Conservation (phyloP, 2,888 invertebrate species). For the Frankliniella intonsa region DNA sequence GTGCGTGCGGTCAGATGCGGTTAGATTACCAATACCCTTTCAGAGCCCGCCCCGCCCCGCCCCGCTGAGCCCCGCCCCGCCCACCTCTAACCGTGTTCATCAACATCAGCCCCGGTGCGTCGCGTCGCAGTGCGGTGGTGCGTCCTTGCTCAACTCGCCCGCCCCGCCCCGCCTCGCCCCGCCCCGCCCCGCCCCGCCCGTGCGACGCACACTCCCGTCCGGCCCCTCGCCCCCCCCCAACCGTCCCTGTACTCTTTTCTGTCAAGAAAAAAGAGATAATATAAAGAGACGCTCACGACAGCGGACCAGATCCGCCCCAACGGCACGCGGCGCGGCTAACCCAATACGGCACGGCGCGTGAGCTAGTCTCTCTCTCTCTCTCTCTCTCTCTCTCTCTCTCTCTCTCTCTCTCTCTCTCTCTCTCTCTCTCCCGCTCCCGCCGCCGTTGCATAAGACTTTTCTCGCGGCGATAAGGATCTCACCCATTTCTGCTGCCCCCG, state of each 20-base stretch:
- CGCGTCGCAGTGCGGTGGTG: not conserved
- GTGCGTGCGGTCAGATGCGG: conserved; percentile 1
- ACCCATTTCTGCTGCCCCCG: not conserved
- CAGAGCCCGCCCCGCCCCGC: not conserved
- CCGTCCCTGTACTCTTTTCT: too few species aligned
- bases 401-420: not conserved
- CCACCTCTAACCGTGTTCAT: not conserved
- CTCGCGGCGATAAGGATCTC: not conserved
- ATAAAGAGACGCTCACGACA: too few species aligned
- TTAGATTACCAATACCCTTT: conserved; percentile 11
- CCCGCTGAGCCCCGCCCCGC: not conserved
- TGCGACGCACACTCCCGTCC: not conserved
- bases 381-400: not conserved
- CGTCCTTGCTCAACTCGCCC: not conserved
- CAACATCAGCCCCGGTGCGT: not conserved
- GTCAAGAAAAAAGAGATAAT: too few species aligned
- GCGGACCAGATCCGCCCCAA: too few species aligned
- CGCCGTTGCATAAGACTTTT: not conserved
- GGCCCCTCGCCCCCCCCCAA: not conserved
- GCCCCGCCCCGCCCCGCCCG: not conserved
- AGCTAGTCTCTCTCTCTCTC: not conserved
- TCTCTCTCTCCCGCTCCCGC: not conserved
- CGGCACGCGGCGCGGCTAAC: too few species aligned
- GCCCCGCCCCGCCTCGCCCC: not conserved
- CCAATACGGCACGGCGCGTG: too few species aligned